Conservation (phyloP, 1,140 invertebrate genomes). For the Drosophila punjabiensis region DNA sequence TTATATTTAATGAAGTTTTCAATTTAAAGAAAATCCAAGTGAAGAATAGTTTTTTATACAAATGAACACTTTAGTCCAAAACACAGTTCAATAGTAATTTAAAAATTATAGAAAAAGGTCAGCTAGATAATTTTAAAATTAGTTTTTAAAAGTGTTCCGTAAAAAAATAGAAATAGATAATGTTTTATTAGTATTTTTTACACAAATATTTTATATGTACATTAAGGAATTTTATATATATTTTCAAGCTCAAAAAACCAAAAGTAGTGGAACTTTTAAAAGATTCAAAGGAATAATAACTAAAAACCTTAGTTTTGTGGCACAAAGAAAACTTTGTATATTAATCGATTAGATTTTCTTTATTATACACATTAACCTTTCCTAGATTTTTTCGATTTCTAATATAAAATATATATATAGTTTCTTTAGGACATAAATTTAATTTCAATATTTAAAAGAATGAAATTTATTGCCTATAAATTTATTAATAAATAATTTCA, state of each 20-base stretch:
- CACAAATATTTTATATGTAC: too few relatives aligned
- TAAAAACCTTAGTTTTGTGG: not conserved
- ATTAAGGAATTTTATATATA: not conserved
- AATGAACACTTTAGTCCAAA: too few relatives aligned
- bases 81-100: too few relatives aligned
- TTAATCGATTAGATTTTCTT: not conserved
- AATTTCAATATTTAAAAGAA: not conserved
- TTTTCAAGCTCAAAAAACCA: not conserved
- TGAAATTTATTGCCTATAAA: not conserved
- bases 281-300: not conserved
- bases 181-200: not conserved
- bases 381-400: not conserved
- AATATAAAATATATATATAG: too few relatives aligned
- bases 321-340: not conserved
- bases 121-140: not conserved
- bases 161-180: not conserved
- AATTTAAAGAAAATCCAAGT: too few relatives aligned
- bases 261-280: not conserved
- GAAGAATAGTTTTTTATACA: too few relatives aligned
- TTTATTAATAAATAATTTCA: not conserved
- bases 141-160: not conserved
- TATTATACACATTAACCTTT: not conserved
- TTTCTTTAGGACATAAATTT: not conserved
- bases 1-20: not conserved
- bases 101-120: not conserved